Evolutionary conservation across 2,113 vertebrate genomes (phyloP).

Genomic region (Aegotheles bennettii): DNA sequence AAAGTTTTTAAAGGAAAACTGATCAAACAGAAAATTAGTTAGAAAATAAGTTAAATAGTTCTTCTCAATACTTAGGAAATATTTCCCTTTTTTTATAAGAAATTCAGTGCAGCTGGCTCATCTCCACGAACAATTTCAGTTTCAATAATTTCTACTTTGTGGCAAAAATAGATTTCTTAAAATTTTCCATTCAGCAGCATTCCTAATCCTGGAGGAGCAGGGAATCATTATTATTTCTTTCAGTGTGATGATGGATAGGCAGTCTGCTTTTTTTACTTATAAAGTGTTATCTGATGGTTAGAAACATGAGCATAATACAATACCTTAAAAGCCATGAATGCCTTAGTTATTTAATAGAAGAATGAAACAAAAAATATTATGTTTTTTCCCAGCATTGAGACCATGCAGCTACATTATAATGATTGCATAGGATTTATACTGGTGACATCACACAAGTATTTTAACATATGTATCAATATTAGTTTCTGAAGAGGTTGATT

Average conservation of each 20-base stretch:
- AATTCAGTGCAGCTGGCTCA: background rate
- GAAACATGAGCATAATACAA: background rate
- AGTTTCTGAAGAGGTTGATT: background rate
- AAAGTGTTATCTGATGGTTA: slow-evolving; percentile 24
- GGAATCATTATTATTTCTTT: slow-evolving; percentile 27
- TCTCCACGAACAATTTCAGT: background rate
- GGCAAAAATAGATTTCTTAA: background rate
- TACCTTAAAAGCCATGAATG: background rate
- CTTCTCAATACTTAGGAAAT: background rate
- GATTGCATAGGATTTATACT: background rate
- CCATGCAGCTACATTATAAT: background rate
- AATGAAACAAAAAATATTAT: background rate
- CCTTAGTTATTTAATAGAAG: background rate
- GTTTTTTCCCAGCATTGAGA: background rate
- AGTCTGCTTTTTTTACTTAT: slow-evolving; percentile 8
- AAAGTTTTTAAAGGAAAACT: background rate
- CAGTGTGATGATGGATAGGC: background rate
- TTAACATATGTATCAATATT: background rate
- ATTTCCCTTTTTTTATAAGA: background rate
- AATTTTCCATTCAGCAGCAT: slow-evolving; percentile 37
- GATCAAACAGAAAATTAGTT: background rate
- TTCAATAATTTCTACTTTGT: background rate
- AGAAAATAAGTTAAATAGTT: background rate
- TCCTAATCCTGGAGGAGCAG: slow-evolving; percentile 21
- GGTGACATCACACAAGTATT: background rate